Base-by-base conservation (phyloP, 2,797 vertebrate genomes). In the Ataeniobius toweri region DNA sequence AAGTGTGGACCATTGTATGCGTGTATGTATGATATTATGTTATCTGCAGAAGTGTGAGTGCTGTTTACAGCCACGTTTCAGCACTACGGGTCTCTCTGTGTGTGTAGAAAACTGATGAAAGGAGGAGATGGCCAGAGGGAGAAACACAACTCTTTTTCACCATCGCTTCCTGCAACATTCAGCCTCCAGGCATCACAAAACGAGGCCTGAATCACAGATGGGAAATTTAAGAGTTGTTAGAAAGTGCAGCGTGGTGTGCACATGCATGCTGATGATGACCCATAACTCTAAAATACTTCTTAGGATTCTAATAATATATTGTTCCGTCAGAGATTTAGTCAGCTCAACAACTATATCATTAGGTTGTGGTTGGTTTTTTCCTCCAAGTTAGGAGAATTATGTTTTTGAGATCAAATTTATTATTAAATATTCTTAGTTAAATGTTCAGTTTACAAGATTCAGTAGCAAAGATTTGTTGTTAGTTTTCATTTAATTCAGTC, bases 121-220 rank as follows among this genome's bases (percentile, higher is more conserved):
- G 77, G 80, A 77, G 67, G 81, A 83, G 80, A 77, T 48, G 69
- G 83, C 89, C 85, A 28, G 28, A 77, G 89, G 92, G 87, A 80
- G 87, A 71, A 87, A 89, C 88, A 84, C 89, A 82, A 79, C 85
- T 88, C 86, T 91, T 85, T 91, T 91, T 91, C 88, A 87, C 86
- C 91, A 91, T 88, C 89, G 87, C 89, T 92, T 93, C 91, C 91
- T 89, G 84, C 80, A 88, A 93, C 91, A 93, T 91, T 85, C 71
- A 83, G 88, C 91, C 85, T 86, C 48, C 2, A 91, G 91, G 88
- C 88, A 87, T 88, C 80, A 69, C 83, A 76, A 88, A 82, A 91
- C 74, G 76, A 90, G 85, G 86, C 83, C 83, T 79, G 91, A 88
- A 92, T 92, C 84, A 88, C 86, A 87, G 91, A 92, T 89, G 61